phyloP scores from a whole-genome alignment of 2,888 invertebrate genomes.

The Sceliomorpha sp. region DNA sequence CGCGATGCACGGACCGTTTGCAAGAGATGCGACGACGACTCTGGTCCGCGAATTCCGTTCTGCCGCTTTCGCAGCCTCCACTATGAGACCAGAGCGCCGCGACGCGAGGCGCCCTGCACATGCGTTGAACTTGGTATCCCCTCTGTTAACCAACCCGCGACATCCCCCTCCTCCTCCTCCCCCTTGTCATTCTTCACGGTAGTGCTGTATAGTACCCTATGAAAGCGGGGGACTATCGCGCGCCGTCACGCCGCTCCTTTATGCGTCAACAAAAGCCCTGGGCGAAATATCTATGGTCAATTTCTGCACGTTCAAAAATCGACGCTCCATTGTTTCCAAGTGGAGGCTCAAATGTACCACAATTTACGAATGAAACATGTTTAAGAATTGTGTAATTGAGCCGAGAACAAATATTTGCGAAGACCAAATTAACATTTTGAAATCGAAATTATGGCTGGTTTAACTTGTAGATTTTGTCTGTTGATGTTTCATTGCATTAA shows the following conservation, averaged over 20 bases:
- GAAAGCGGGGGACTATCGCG: conserved; percentile 66
- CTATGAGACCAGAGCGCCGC: conserved; percentile 75
- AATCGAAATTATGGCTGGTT: too few relatives aligned
- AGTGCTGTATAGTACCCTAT: conserved; percentile 51
- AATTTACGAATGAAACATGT: too few relatives aligned
- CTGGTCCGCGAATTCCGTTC: conserved; percentile 76
- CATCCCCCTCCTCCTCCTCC: conserved; percentile 55
- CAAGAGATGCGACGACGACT: conserved; percentile 77
- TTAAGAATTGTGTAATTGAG: too few relatives aligned
- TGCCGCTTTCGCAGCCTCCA: conserved; percentile 78
- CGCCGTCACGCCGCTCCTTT: conserved; percentile 73
- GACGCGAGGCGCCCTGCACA: conserved; percentile 79
- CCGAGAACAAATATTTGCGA: too few relatives aligned
- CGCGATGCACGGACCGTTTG: conserved; percentile 68
- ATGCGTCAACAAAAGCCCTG: conserved; percentile 72
- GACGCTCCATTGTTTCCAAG: conserved; percentile 47
- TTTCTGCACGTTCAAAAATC: conserved; percentile 33
- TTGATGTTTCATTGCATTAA: too few relatives aligned
- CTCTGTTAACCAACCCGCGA: conserved; percentile 56
- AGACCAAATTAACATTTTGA: too few relatives aligned
- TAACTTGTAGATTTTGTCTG: too few relatives aligned
- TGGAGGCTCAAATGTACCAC: too few relatives aligned
- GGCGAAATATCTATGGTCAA: conserved; percentile 52
- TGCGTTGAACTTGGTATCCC: conserved; percentile 75
- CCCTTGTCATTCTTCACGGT: conserved; percentile 56